Base-by-base conservation (phyloP, 2,113 vertebrate genomes). In the Electrona antarctica region DNA sequence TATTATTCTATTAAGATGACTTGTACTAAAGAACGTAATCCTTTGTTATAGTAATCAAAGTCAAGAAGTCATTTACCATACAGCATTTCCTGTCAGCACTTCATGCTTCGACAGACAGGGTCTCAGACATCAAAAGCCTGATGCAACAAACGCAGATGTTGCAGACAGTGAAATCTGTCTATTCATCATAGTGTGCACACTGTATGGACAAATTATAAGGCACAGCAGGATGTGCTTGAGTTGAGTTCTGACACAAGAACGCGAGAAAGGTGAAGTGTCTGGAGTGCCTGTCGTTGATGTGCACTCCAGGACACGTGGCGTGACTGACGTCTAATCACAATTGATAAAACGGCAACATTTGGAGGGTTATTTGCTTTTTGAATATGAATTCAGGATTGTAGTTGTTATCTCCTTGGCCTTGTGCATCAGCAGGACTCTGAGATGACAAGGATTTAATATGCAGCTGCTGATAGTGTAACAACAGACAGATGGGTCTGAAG, bases 131-230 rank as follows among this genome's bases (percentile, higher is more conserved):
- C 70, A 82, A 69, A 80, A 74, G 71, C 58, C 50, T 60, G 33
- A 64, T 55, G 77, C 71, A 14, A 60, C 12, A 46, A 74, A 64
- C 80, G 74, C 79, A 77, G 66, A 74, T 82, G 79, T 79, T 63
- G 65, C 66, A 56, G 74, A 78, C 58, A 64, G 4, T 21, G 41
- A 64, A n/a, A 69, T 73, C 45, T 74, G 46, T 71, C 64, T 60
- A 79, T 70, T 67, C 75, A 67, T 71, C 46, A 4, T 46, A 29
- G 67, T 14, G 58, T 65, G 61, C 78, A 79, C 0, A 0, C 66
- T n/a, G 70, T 55, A 54, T 14, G 49, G 45, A 61, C 48, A 66
- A 48, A 57, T 75, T 67, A 69, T n/a, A 11, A 47, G 62, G 64
- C 33, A 41, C 33, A 54, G 58, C 55, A 57, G 64, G 55, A 54